Evolutionary conservation across 1,140 invertebrate genomes (phyloP), one percentile per base, ranked within the genome.

Genomic region (Hylaeus anthracinus): DNA sequence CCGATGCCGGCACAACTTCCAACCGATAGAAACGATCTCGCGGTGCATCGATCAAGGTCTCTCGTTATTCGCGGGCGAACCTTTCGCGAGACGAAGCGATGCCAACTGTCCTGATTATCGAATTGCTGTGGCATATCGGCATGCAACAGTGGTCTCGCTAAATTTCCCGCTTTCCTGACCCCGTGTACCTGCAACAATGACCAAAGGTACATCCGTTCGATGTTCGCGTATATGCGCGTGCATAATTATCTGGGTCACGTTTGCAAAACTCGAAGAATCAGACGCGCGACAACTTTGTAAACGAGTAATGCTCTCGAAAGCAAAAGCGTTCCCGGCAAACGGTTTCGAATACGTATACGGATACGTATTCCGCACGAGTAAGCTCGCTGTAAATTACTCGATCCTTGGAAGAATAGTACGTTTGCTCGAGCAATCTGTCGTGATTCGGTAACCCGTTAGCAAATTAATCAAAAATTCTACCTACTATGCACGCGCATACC

Each of bases 81-180:
- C 15, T 67, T 48, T 26, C 26, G 10, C 37, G 45, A 26, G 65
- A 15, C 45, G 53, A 66, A 66, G 69, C 39, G 58, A 58, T 71
- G 43, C 14, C 53, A 15, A 53, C 14, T 39, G n/a, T 56, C 55
- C 69, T 48, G 69, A 71, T 71, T 71, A 71, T 56, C 69, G 39
- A 39, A 71, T 71, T 43, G 69, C 69, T 71, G 69, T 37, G 69
- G 53, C 53, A 15, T 15, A 1, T n/a, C 39, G 69, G 69, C 14
- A 71, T 56, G 69, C 69, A n/a, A 71, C 69, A 8, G 53, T 8
- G 69, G 69, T 71, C 51, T 71, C 69, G 39, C 69, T n/a, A 43
- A 58, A 71, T 71, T 56, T 53, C 37, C 53, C 69, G 53, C 69
- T 39, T 71, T 71, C 69, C 69, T 37, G 55, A 39, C 14, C 58